Conservation (phyloP, 2,797 vertebrate genomes). For the Lophius americanus region DNA sequence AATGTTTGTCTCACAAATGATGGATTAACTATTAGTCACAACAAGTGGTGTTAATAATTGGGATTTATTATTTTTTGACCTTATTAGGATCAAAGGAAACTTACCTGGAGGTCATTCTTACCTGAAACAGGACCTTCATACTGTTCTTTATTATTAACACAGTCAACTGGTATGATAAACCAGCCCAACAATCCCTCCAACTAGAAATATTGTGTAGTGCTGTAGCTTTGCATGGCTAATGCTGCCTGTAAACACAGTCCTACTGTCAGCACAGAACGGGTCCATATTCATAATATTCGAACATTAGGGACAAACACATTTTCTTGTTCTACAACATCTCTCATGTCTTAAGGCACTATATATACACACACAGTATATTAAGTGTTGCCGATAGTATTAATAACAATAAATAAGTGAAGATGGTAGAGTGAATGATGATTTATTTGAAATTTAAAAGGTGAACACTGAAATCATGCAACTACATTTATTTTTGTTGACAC, state of each 20-base stretch:
- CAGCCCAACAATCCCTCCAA: constrained; percentile 22
- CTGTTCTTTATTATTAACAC: constrained; percentile 6
- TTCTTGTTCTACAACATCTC: constrained; percentile 2
- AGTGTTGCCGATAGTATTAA: not conserved
- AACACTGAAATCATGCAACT: constrained; percentile 25
- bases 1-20: constrained; percentile 1
- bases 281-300: constrained; percentile 3
- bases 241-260: constrained; percentile 32
- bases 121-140: constrained; percentile 20
- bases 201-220: not conserved
- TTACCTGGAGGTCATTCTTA: constrained; percentile 13
- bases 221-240: constrained; percentile 6
- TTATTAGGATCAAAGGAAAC: not conserved
- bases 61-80: constrained; percentile 14
- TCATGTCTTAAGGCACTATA: not conserved
- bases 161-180: constrained; percentile 17
- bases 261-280: constrained; percentile 17
- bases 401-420: not conserved
- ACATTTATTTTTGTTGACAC: not conserved
- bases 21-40: not conserved
- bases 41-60: not conserved
- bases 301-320: not conserved
- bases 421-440: constrained; percentile 22
- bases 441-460: constrained; percentile 30
- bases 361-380: not conserved